A percentile compares a stretch with the other conserved stretches of the same genome.
These are phyloP conservation scores for Melanostoma scalare DNA, from an alignment of 2,888 invertebrate genomes.

Conservation along the genomic window DNA sequence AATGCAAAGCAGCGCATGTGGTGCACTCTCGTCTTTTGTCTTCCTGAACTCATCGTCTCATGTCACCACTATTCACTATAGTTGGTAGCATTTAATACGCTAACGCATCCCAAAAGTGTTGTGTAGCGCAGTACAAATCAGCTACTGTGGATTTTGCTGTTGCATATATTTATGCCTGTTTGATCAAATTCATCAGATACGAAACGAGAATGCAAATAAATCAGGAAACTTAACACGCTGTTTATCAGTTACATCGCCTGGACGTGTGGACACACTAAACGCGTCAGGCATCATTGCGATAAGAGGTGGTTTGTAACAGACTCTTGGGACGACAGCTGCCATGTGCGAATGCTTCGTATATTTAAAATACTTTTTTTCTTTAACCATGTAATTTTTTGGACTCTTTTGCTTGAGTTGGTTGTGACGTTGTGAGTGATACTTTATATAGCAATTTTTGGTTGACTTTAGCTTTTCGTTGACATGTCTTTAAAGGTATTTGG, in stretches of 20 bases:
- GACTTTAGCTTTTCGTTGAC: too few species aligned
- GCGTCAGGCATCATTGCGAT: constrained; percentile 38
- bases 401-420: too few species aligned
- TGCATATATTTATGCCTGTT: constrained; percentile 5
- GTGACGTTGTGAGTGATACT: too few species aligned
- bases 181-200: constrained; percentile 54
- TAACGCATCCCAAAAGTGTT: constrained; percentile 62
- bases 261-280: constrained; percentile 42
- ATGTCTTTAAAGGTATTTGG: too few species aligned
- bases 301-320: constrained; percentile 12
- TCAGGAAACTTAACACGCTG: constrained; percentile 60
- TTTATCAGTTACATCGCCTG: constrained; percentile 55
- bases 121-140: constrained; percentile 30
- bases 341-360: too few species aligned
- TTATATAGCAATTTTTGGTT: too few species aligned
- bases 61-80: constrained; percentile 10
- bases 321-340: constrained; percentile 8
- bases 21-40: constrained; percentile 31
- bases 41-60: constrained; percentile 38
- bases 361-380: background rate
- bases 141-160: constrained; percentile 30
- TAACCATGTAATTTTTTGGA: too few species aligned
- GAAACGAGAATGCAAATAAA: constrained; percentile 69
- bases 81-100: constrained; percentile 44
- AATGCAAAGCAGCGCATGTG: constrained; percentile 63